Base-by-base conservation (phyloP, 2,113 vertebrate genomes). In the Phrynosoma blainvillii region DNA sequence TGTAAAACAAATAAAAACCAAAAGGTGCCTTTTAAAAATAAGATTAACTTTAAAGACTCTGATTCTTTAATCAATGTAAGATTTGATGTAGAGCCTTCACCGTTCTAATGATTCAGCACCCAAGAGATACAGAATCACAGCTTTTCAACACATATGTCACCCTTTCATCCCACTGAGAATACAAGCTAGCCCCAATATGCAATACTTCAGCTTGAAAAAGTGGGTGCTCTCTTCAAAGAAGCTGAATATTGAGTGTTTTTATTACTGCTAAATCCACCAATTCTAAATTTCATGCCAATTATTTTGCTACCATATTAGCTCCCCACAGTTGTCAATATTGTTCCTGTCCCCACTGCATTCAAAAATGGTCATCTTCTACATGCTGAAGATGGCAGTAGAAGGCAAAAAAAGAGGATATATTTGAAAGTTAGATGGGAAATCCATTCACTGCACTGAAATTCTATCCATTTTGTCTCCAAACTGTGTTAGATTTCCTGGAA, bases 311-410 rank as follows among this genome's bases (percentile, higher is more conserved):
- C 18, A n/a, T 80, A 68, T 81, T 77, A 76, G 32, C n/a, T 11
- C 47, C 3, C 23, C 71, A 21, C 52, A 30, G 2, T 13, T 84
- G 9, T 21, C 18, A 27, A 75, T 21, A 11, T 68, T 82, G 36
- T 13, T 66, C 10, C 36, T 66, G 36, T 56, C 9, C 16, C 59
- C 40, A 70, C 13, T 5, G 25, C 0, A 0, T 84, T 77, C 25
- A 74, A 90, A 66, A 89, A 87, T 25, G n/a, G 3, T 14, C 36
- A 86, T 32, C 0, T 0, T 3, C 13, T 52, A 0, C 12, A 25
- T 86, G 65, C 94, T 89, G 89, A 88, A 94, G 93, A 32, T 90
- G 94, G 94, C 93, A 94, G 84, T 81, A 42, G 65, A 92, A 90
- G 89, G 91, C 91, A 77, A 84, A 0, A 59, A 62, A 0, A 74